Base-by-base conservation (phyloP, 2,888 invertebrate genomes). In the Ornithoptera alexandrae region DNA sequence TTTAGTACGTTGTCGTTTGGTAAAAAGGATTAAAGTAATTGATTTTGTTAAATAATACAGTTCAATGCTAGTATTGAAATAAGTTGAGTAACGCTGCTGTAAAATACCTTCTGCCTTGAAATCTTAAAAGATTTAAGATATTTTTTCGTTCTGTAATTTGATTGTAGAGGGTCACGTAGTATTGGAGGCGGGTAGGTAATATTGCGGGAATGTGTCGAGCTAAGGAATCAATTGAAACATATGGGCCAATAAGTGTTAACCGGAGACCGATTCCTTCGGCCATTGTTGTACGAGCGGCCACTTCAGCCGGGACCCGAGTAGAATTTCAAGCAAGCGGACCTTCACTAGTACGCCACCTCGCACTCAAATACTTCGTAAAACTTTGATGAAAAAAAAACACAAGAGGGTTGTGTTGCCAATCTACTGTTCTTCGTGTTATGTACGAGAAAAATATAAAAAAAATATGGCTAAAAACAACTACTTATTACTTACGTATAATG, bases 221-320 rank as follows among this genome's bases (percentile, higher is more conserved):
- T 74, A 75, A 79, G 79, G 81, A 86, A 85, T 88, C 85, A 86
- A 89, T 88, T 86, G 88, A 83, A 87, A 85, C 88, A 85, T 86
- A 83, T 84, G 82, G 84, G 83, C 84, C 87, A 85, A 88, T 89
- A 87, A 87, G 86, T 88, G 87, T 86, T 86, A 88, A 89, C 85
- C 78, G 82, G 83, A 80, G 81, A 78, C 78, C 84, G 81, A 85
- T 88, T 84, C 82, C 84, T 85, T 84, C 81, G 76, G 77, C 84
- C 78, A 84, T 86, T 85, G 86, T 84, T 82, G 84, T 81, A 77
- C 79, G 78, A 78, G 81, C 83, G 80, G 84, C 85, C 87, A 85
- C 87, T 87, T 82, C 74, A 80, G 72, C 72, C 72, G 78, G 72
- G 76, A 79, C 85, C 84, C 76, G 81, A 68, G 63, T 77, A 75